Percentiles rank a stretch among this genome's conserved stretches.
phyloP scores from a whole-genome alignment of 1,140 invertebrate species.

The Caerostris darwini region DNA sequence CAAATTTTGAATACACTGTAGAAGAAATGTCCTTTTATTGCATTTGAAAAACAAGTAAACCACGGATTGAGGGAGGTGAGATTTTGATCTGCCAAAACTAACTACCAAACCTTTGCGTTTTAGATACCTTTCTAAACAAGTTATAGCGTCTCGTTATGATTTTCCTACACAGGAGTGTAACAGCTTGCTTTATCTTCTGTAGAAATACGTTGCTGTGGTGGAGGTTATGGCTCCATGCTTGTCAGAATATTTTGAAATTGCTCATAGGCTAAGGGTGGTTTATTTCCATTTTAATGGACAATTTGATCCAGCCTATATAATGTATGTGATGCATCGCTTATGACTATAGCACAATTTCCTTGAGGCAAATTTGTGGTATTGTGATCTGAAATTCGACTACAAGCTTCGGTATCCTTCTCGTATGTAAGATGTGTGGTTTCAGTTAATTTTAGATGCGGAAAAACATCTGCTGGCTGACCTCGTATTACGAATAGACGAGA shows the following conservation, averaged over 20 bases:
- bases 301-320: conserved; percentile 92
- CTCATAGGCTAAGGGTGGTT: conserved; percentile 92
- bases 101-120: conserved; percentile 93
- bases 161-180: conserved; percentile 86
- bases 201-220: conserved; percentile 90
- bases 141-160: conserved; percentile 93
- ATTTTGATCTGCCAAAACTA: conserved; percentile 93
- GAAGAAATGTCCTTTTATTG: conserved; percentile 88
- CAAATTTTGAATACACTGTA: conserved; percentile 94
- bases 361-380: conserved; percentile 91
- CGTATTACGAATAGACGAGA: conserved; percentile 93
- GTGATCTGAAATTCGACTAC: conserved; percentile 90
- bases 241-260: conserved; percentile 92
- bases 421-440: conserved; percentile 91
- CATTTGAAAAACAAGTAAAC: conserved; percentile 94
- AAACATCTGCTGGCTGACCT: conserved; percentile 92
- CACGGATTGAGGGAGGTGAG: conserved; percentile 94
- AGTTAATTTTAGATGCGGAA: conserved; percentile 89
- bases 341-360: conserved; percentile 90
- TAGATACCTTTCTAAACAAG: conserved; percentile 89
- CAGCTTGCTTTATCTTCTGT: conserved; percentile 89
- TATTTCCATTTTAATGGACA: conserved; percentile 90
- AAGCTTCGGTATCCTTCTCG: conserved; percentile 95
- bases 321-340: conserved; percentile 90
- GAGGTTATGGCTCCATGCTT: conserved; percentile 87